These are phyloP conservation scores for Serinus canaria DNA, from an alignment of 2,113 vertebrate genomes.

Conservation along the genomic window DNA sequence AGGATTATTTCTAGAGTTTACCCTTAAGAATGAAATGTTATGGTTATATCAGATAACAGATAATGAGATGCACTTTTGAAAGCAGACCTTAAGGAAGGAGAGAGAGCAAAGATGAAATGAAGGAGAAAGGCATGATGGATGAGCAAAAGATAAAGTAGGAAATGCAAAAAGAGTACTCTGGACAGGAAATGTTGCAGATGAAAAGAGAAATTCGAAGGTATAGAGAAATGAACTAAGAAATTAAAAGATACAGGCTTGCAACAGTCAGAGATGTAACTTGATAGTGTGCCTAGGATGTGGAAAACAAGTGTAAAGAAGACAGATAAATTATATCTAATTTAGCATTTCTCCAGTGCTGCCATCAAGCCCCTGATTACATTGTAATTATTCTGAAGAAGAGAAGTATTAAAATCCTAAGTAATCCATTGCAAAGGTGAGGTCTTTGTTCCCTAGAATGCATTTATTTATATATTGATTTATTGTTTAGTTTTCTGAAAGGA, in stretches of 20 bases:
- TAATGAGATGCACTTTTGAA: neutral
- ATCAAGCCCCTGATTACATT: neutral
- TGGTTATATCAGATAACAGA: neutral
- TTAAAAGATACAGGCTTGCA: neutral
- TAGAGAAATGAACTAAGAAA: neutral
- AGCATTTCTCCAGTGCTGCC: neutral
- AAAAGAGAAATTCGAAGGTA: neutral
- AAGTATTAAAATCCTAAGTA: neutral
- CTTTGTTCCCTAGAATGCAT: neutral
- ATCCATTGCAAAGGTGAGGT: neutral
- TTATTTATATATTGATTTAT: neutral
- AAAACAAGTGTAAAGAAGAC: neutral
- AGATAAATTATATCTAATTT: neutral
- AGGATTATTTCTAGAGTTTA: neutral
- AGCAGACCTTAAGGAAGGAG: neutral
- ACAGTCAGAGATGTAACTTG: neutral
- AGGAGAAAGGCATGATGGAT: neutral
- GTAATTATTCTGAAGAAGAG: neutral
- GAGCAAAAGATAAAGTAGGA: neutral
- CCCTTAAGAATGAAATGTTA: neutral
- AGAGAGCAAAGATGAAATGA: neutral
- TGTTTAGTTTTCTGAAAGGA: neutral
- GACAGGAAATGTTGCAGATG: neutral
- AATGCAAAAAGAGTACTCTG: neutral
- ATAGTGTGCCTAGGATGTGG: neutral